Evolutionary conservation across 2,113 vertebrate species (phyloP).

Genomic region (Furnarius figulus): DNA sequence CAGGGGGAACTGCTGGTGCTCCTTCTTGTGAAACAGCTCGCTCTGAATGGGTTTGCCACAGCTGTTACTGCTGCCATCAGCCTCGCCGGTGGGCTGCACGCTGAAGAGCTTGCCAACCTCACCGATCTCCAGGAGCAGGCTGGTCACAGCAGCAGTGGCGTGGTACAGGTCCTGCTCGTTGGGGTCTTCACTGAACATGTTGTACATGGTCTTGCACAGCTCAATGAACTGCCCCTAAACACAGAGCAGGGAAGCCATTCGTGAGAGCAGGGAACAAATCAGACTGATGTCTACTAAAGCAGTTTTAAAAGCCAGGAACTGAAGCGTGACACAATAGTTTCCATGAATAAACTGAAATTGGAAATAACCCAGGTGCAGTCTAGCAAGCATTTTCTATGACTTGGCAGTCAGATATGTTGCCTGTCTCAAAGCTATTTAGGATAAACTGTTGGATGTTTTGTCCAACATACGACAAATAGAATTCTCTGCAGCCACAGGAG

Average conservation of each 20-base stretch:
- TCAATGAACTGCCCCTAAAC: slow-evolving; percentile 95
- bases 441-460: neutral
- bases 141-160: slow-evolving; percentile 93
- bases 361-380: neutral
- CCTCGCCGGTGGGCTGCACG: slow-evolving; percentile 46
- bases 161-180: slow-evolving; percentile 96
- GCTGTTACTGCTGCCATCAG: neutral
- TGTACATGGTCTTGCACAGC: slow-evolving; percentile 96
- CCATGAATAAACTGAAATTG: neutral
- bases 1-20: slow-evolving; percentile 42
- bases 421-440: neutral
- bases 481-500: neutral
- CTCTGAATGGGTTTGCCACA: slow-evolving; percentile 23
- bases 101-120: slow-evolving; percentile 94
- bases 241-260: neutral
- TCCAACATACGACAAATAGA: neutral
- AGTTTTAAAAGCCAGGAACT: neutral
- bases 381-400: neutral
- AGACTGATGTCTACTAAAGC: neutral
- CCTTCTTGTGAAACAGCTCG: slow-evolving; percentile 68
- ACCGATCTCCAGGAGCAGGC: slow-evolving; percentile 95
- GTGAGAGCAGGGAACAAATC: neutral
- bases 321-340: neutral
- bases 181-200: slow-evolving; percentile 95
- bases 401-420: neutral